Evolutionary conservation across 2,113 vertebrate species (phyloP), one percentile per base, ranked within the genome.

Genomic region (Callionymus lyra): DNA sequence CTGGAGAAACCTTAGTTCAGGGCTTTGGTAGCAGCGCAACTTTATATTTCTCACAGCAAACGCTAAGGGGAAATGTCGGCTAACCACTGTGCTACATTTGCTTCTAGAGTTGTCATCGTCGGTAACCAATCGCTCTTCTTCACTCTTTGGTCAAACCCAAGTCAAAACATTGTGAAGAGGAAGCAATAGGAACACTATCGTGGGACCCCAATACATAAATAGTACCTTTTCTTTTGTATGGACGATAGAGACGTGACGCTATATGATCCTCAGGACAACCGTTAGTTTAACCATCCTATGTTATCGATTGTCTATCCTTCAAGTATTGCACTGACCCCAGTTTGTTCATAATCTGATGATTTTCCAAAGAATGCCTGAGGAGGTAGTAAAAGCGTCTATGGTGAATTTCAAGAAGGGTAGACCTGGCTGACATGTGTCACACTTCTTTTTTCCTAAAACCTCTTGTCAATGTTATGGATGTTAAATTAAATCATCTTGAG

Each of bases 271-370:
- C 66, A 63, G 64, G 50, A 35, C 53, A 38, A 47, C 18, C n/a
- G n/a, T 48, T 17, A 6, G 63, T 64, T 72, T 66, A 44, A 57
- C 53, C 46, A 33, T 68, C 67, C 61, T 74, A 70, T 56, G 60
- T 52, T 36, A 45, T 31, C 44, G 50, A 47, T 60, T 59, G 38
- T 68, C 57, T 57, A 59, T 72, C 56, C 50, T 71, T 72, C 69
- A 79, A 77, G 81, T 87, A 86, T 85, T 86, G 84, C 83, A 86
- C 81, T 55, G 59, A 67, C 79, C 78, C 82, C 76, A 65, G 21
- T 27, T 27, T 27, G 21, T 27, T 27, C 8, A 5, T 8, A 8
- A 27, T 27, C 8, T 27, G 21, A 27, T 3, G 6, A 11, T 36
- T 50, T 45, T 54, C 38, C 34, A 58, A 62, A 49, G 51, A 6